Evolutionary conservation across 2,113 vertebrate species (phyloP).

Genomic region (Pomatorhinus ruficollis): DNA sequence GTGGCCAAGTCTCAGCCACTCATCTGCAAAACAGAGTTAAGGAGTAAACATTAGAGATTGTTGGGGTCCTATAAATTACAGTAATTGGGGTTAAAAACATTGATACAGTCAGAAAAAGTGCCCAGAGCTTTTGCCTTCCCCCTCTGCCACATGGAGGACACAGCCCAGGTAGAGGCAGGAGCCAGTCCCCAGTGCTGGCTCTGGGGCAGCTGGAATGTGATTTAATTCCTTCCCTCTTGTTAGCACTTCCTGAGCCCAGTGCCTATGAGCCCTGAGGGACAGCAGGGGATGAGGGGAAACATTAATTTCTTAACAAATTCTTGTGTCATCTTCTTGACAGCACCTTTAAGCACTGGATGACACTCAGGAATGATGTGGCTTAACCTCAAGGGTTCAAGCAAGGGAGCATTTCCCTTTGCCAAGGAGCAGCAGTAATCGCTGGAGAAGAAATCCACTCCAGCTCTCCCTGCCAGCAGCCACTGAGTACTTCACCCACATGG

Average conservation of each 20-base stretch:
- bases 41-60: not conserved
- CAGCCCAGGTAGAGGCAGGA: not conserved
- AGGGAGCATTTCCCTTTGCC: slow-evolving; percentile 25
- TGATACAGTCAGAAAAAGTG: not conserved
- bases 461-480: not conserved
- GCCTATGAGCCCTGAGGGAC: not conserved
- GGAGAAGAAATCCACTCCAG: not conserved
- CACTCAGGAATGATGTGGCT: slow-evolving; percentile 14
- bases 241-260: not conserved
- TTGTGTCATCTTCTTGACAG: slow-evolving; percentile 51
- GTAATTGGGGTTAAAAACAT: not conserved
- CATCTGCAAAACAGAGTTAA: not conserved
- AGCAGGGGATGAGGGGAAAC: not conserved
- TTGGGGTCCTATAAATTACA: not conserved
- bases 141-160: rapidly evolving
- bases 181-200: not conserved
- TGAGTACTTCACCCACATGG: rapidly evolving
- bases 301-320: slow-evolving; percentile 44
- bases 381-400: not conserved
- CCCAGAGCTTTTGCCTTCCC: not conserved
- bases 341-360: not conserved
- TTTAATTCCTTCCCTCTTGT: not conserved
- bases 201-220: not conserved
- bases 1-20: rapidly evolving
- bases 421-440: not conserved